These are phyloP conservation scores for Lingula anatina DNA, from an alignment of 2,888 invertebrate species.

Conservation along the genomic window DNA sequence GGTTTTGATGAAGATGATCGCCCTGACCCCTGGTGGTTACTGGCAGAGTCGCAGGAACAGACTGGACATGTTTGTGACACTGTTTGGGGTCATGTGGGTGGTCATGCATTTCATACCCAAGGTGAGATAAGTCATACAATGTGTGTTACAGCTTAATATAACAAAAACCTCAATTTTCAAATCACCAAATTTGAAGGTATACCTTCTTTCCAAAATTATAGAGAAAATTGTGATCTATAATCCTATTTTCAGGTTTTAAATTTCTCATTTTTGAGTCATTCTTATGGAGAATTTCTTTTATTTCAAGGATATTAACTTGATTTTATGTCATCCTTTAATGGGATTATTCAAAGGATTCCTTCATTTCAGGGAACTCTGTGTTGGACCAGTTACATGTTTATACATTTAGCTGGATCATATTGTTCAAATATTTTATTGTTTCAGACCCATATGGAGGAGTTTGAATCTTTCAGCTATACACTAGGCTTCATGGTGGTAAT, in stretches of 20 bases:
- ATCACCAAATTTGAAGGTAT: too few species aligned
- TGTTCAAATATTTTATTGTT: too few species aligned
- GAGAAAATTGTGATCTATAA: neutral
- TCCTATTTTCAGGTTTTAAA: too few species aligned
- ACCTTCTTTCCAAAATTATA: neutral
- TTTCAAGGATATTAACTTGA: too few species aligned
- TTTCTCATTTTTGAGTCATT: too few species aligned
- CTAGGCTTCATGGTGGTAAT: conserved; percentile 98
- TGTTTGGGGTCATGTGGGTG: conserved; percentile 95
- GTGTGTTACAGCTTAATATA: neutral
- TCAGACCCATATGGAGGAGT: too few species aligned
- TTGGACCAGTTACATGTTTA: too few species aligned
- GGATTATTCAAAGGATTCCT: too few species aligned
- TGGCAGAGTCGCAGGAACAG: conserved; percentile 97
- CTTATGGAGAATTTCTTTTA: too few species aligned
- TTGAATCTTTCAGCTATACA: conserved; percentile 82
- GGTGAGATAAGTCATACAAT: conserved; percentile 13
- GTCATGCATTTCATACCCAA: conserved; percentile 79
- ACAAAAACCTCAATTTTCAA: conserved; percentile 2
- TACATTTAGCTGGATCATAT: too few species aligned
- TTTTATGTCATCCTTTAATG: too few species aligned
- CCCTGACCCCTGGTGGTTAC: conserved; percentile 95
- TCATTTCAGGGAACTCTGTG: too few species aligned
- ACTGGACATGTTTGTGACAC: conserved; percentile 94
- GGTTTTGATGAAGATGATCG: conserved; percentile 96